phyloP scores from a whole-genome alignment of 2,797 vertebrate genomes.

The Pseudochromis fuscus region DNA sequence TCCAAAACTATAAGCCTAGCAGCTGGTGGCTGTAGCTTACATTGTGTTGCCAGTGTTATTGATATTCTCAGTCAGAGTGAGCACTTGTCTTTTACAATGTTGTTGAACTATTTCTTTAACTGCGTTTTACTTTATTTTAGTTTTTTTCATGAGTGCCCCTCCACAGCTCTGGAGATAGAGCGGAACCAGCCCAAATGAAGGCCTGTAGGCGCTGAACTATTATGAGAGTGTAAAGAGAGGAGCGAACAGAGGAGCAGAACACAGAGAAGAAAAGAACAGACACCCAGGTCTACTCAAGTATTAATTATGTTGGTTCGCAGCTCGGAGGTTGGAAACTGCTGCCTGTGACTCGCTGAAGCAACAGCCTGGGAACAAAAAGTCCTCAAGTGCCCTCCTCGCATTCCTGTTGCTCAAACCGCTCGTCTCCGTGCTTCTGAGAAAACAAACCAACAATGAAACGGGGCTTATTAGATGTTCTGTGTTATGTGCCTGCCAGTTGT shows the following conservation, averaged over 20 bases:
- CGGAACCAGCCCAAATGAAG: conserved; percentile 20
- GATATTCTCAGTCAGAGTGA: background rate
- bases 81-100: background rate
- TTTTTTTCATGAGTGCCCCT: conserved; percentile 34
- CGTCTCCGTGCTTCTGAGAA: conserved; percentile 40
- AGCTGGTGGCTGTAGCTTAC: background rate
- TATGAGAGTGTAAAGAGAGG: conserved; percentile 34
- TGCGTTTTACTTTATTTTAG: conserved; percentile 31
- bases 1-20: too few relatives aligned
- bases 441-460: conserved; percentile 47
- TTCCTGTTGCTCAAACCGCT: conserved; percentile 9
- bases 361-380: conserved; percentile 57
- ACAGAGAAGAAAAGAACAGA: conserved; percentile 44
- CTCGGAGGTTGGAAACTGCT: conserved; percentile 43
- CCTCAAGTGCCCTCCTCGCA: conserved; percentile 47
- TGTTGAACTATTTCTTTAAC: conserved; percentile 6
- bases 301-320: conserved; percentile 66
- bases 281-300: conserved; percentile 55
- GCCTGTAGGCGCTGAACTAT: conserved; percentile 28
- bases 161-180: conserved; percentile 18
- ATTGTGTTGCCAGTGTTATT: background rate
- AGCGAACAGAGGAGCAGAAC: conserved; percentile 28
- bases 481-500: conserved; percentile 29
- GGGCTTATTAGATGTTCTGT: conserved; percentile 45
- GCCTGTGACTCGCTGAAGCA: conserved; percentile 40